Conservation (phyloP, 2,113 vertebrate species). For the Collichthys lucidus region DNA sequence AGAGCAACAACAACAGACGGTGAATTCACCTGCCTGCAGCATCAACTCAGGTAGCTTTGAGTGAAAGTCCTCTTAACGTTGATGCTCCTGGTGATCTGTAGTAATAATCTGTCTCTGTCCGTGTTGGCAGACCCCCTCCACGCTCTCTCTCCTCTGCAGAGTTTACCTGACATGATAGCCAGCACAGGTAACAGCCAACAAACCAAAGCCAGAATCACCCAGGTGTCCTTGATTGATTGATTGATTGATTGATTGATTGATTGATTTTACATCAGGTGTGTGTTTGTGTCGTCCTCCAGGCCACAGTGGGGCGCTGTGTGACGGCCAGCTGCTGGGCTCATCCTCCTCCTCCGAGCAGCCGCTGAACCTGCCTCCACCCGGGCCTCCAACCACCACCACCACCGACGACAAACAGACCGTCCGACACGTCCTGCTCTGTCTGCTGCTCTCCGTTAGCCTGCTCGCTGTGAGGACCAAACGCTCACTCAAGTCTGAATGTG, state of each 20-base stretch:
- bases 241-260: too few species aligned
- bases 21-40: slow-evolving; percentile 46
- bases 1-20: slow-evolving; percentile 72
- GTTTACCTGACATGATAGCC: slow-evolving; percentile 79
- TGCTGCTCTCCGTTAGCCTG: slow-evolving; percentile 93
- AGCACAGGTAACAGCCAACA: slow-evolving; percentile 77
- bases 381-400: slow-evolving; percentile 21
- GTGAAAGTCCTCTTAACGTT: background rate
- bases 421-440: slow-evolving; percentile 92
- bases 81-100: too few species aligned
- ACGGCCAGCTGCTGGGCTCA: slow-evolving; percentile 71
- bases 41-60: slow-evolving; percentile 62
- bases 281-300: slow-evolving; percentile 47
- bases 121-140: slow-evolving; percentile 77
- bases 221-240: too few species aligned
- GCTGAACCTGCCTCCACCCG: slow-evolving; percentile 65
- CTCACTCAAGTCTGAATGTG: slow-evolving; percentile 25
- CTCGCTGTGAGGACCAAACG: slow-evolving; percentile 87
- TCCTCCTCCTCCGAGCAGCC: slow-evolving; percentile 70
- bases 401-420: slow-evolving; percentile 90
- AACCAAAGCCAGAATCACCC: too few species aligned
- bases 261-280: too few species aligned
- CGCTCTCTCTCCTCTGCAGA: slow-evolving; percentile 79
- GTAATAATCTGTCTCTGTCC: too few species aligned
- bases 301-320: slow-evolving; percentile 82